A percentile compares a stretch with the other conserved stretches of the same genome.
Conservation (phyloP, 1,140 invertebrate species). For the Cephus cinctus region DNA sequence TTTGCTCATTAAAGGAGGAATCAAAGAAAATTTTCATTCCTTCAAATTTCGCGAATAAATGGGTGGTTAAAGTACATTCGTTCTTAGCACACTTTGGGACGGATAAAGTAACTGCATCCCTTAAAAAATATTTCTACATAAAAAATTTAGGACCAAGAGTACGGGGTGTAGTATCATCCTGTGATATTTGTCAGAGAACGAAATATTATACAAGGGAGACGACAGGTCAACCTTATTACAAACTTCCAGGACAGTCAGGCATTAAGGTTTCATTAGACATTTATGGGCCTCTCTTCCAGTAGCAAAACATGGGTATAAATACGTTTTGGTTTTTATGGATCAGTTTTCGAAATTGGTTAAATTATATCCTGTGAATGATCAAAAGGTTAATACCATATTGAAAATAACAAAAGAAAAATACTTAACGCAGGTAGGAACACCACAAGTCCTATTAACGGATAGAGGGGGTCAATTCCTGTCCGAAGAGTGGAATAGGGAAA, state of each 20-base stretch:
- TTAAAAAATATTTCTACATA: background rate
- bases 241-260: conserved; percentile 3
- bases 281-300: conserved; percentile 4
- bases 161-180: background rate
- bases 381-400: too few species aligned
- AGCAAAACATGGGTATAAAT: conserved; percentile 5
- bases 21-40: too few species aligned
- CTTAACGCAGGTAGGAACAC: too few species aligned
- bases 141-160: conserved; percentile 3
- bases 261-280: conserved; percentile 2
- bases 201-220: background rate
- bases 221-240: conserved; percentile 1
- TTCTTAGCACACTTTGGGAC: conserved; percentile 13
- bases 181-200: conserved; percentile 10
- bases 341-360: too few species aligned
- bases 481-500: too few species aligned
- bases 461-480: too few species aligned
- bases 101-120: conserved; percentile 1
- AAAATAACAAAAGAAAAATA: too few species aligned
- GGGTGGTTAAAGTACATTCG: too few species aligned
- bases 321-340: conserved; percentile 11
- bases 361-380: too few species aligned
- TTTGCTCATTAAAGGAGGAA: too few species aligned
- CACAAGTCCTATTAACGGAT: too few species aligned
- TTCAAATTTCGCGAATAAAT: too few species aligned